Evolutionary conservation across 2,797 vertebrate species (phyloP).

Genomic region (Siniperca scherzeri): DNA sequence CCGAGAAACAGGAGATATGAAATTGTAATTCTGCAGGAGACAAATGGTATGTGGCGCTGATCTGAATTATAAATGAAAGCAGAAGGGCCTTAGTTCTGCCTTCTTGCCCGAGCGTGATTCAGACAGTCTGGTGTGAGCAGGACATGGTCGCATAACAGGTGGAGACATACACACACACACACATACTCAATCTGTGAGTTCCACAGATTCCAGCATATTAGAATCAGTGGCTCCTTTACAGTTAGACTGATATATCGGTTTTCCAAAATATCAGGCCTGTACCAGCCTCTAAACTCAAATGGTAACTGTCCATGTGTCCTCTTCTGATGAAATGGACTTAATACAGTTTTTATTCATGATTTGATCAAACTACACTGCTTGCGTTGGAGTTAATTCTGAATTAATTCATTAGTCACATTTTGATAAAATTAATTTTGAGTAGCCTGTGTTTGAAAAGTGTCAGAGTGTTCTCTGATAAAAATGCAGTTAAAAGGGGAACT

Average conservation of each 20-base stretch:
- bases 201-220: conserved; percentile 32
- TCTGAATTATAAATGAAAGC: conserved; percentile 85
- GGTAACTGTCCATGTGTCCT: not conserved
- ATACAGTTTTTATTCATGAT: not conserved
- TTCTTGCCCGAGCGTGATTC: conserved; percentile 76
- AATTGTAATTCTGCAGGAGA: conserved; percentile 79
- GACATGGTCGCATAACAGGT: conserved; percentile 68
- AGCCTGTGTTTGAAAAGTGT: not conserved
- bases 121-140: conserved; percentile 73
- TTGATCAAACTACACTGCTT: not conserved
- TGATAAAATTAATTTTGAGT: not conserved
- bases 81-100: conserved; percentile 81
- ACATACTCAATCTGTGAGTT: conserved; percentile 39
- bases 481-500: not conserved
- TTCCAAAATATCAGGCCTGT: not conserved
- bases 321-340: not conserved
- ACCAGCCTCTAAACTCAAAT: not conserved
- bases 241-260: not conserved
- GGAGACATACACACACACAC: conserved; percentile 43
- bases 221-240: conserved; percentile 27
- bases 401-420: not conserved
- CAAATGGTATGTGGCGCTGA: conserved; percentile 73
- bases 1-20: conserved; percentile 74
- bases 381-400: not conserved
- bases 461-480: not conserved